Evolutionary conservation across 2,113 vertebrate genomes (phyloP).

Genomic region (Odocoileus virginianus): DNA sequence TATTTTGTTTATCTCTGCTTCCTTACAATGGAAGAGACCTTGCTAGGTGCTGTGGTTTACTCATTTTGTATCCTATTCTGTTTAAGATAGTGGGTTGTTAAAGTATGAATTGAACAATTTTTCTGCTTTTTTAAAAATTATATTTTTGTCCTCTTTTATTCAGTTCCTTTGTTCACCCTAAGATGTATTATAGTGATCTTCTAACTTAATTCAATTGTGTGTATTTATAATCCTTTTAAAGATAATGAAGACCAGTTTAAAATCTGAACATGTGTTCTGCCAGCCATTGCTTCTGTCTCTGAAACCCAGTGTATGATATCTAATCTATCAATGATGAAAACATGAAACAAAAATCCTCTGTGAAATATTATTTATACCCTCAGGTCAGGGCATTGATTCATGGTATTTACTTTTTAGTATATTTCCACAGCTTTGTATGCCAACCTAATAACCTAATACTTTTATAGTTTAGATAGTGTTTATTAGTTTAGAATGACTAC

Average conservation of each 20-base stretch:
- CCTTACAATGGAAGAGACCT: not conserved
- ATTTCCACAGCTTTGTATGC: not conserved
- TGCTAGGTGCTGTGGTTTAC: not conserved
- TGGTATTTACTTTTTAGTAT: not conserved
- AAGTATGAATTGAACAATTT: not conserved
- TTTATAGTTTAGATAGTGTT: not conserved
- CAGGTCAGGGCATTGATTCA: not conserved
- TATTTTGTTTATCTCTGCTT: not conserved
- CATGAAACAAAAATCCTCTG: not conserved
- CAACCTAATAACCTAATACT: not conserved
- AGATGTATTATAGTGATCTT: not conserved
- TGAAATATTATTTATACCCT: not conserved
- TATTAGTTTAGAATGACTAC: slow-evolving; percentile 11
- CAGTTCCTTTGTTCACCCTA: not conserved
- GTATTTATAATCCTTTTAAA: slow-evolving; percentile 27
- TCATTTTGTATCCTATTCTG: not conserved
- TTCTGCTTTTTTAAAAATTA: not conserved
- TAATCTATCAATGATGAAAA: slow-evolving; percentile 16
- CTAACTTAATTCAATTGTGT: slow-evolving; percentile 8
- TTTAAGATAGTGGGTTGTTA: not conserved
- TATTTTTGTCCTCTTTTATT: not conserved
- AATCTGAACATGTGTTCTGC: slow-evolving; percentile 25
- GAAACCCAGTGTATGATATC: not conserved
- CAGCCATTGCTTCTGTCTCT: not conserved
- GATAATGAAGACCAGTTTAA: not conserved